A percentile compares a stretch with the other conserved stretches of the same genome.
phyloP scores from a whole-genome alignment of 92 coral and sea anemone species.

The Palythoa caribaeorum region DNA sequence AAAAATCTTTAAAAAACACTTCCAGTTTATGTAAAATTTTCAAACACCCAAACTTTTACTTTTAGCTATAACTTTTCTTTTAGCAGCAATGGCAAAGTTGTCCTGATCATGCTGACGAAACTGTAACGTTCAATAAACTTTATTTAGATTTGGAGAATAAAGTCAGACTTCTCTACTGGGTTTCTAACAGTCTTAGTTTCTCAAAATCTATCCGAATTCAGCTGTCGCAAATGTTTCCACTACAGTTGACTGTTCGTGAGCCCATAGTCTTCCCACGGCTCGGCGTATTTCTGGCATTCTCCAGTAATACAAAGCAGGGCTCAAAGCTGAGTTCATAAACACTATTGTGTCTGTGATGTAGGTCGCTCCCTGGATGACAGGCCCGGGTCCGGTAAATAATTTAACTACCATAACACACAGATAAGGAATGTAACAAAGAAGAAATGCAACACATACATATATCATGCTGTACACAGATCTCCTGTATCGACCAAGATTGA shows the following conservation, averaged over 20 bases:
- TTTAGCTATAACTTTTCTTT: too few relatives aligned
- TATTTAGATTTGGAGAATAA: neutral
- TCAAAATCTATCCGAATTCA: neutral
- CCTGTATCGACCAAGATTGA: conserved; percentile 23
- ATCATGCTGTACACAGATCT: conserved; percentile 35
- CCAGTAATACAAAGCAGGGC: conserved; percentile 31
- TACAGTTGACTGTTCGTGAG: neutral
- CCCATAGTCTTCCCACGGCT: conserved; percentile 10
- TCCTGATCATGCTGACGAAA: too few relatives aligned
- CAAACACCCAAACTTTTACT: too few relatives aligned
- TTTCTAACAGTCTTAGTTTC: neutral
- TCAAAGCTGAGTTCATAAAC: conserved; percentile 19
- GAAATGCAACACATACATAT: conserved; percentile 19
- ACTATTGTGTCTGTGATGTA: conserved; percentile 29
- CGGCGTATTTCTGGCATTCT: conserved; percentile 31
- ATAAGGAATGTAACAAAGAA: conserved; percentile 30
- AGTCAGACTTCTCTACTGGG: neutral
- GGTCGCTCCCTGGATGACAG: conserved; percentile 39
- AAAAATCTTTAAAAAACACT: too few relatives aligned
- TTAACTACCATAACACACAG: conserved; percentile 36
- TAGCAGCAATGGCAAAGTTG: too few relatives aligned
- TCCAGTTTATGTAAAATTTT: too few relatives aligned
- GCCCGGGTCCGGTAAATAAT: conserved; percentile 17
- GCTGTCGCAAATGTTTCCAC: neutral
- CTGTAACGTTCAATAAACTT: too few relatives aligned